A percentile compares a stretch with the other conserved stretches of the same genome.
These are phyloP conservation scores for Eurytoma adleriae DNA, from an alignment of 2,888 invertebrate species.

Conservation along the genomic window DNA sequence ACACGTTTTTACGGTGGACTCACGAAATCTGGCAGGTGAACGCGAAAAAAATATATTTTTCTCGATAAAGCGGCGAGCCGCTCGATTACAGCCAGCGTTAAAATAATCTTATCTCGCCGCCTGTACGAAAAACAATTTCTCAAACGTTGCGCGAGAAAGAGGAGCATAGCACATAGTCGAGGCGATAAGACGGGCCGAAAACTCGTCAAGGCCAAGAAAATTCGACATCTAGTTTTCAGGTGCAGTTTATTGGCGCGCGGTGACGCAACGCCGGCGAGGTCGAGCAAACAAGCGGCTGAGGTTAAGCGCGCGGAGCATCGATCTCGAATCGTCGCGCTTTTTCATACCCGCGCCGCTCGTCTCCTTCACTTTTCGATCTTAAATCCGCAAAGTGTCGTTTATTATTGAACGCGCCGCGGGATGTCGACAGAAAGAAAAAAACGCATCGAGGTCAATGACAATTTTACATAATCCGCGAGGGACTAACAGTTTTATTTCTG, in stretches of 20 bases:
- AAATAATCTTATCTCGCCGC: conserved; percentile 16
- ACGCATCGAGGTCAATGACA: conserved; percentile 37
- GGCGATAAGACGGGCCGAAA: neutral
- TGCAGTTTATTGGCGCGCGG: no score
- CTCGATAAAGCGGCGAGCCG: neutral
- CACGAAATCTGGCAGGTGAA: neutral
- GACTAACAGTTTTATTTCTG: neutral
- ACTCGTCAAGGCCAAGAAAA: neutral
- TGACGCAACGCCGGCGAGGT: neutral
- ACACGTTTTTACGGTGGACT: no score
- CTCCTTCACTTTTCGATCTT: neutral
- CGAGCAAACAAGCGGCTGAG: neutral
- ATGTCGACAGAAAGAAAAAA: neutral
- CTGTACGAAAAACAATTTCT: conserved; percentile 9
- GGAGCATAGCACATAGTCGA: neutral
- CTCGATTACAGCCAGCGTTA: conserved; percentile 7
- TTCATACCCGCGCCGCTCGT: neutral
- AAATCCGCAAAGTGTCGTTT: neutral
- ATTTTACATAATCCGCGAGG: conserved; percentile 7
- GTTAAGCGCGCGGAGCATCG: neutral
- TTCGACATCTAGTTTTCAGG: neutral
- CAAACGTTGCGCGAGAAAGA: neutral
- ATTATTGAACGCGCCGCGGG: neutral
- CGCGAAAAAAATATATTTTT: conserved; percentile 5
- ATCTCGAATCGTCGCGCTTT: neutral